A percentile compares a stretch with the other conserved stretches of the same genome.
Conservation (phyloP, 1,140 invertebrate species). For the Ruditapes philippinarum region DNA sequence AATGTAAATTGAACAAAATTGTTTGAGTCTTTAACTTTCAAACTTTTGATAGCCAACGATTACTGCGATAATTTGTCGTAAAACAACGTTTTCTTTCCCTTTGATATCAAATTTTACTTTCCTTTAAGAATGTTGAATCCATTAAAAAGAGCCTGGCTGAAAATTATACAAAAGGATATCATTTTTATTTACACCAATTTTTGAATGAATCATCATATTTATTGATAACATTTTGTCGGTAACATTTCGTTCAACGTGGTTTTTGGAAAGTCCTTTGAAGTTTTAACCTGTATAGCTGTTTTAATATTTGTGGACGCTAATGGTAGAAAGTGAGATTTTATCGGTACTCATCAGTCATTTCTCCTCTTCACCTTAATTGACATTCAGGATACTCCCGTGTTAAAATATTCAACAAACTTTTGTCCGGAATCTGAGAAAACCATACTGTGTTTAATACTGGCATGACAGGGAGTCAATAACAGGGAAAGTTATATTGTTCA, state of each 20-base stretch:
- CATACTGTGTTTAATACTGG: background rate
- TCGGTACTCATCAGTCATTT: conserved; percentile 60
- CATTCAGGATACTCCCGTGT: conserved; percentile 42
- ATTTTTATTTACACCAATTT: conserved; percentile 64
- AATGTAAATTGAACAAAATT: conserved; percentile 15
- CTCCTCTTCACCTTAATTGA: conserved; percentile 53
- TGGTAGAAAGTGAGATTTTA: conserved; percentile 66
- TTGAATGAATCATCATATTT: conserved; percentile 66
- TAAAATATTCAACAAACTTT: conserved; percentile 56
- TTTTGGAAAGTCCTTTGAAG: conserved; percentile 56
- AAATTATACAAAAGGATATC: conserved; percentile 58
- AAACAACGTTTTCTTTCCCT: background rate
- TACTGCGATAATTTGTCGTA: conserved; percentile 41
- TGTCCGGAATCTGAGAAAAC: conserved; percentile 44
- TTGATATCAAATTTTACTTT: conserved; percentile 31
- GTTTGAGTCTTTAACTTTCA: conserved; percentile 3
- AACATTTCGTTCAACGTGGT: conserved; percentile 56
- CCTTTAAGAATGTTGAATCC: background rate
- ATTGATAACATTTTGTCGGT: conserved; percentile 59
- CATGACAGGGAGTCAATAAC: conserved; percentile 35
- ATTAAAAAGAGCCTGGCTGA: conserved; percentile 29
- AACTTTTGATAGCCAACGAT: conserved; percentile 24
- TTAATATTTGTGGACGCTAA: conserved; percentile 53
- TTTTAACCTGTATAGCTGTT: conserved; percentile 47
- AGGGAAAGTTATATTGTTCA: conserved; percentile 28